Conservation (phyloP, 1,140 invertebrate genomes). For the Pectinophora gossypiella region DNA sequence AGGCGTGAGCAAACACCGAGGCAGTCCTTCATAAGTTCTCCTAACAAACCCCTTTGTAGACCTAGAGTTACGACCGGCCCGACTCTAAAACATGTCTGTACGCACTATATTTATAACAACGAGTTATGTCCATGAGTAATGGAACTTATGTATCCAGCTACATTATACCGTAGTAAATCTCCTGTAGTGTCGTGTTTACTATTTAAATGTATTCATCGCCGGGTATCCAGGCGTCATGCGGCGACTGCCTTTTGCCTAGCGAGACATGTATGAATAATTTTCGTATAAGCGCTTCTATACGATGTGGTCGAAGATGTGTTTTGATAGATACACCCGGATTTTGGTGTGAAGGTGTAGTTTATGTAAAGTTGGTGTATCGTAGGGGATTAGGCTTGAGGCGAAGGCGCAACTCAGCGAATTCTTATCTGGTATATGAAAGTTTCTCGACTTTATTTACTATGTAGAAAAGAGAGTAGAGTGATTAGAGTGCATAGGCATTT, state of each 20-base stretch:
- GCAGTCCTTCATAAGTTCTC: conserved; percentile 59
- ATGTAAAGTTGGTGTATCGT: too few species aligned
- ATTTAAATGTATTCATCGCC: conserved; percentile 72
- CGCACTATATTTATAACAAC: conserved; percentile 60
- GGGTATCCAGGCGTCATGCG: conserved; percentile 61
- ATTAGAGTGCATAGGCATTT: too few species aligned
- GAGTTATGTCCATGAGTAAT: conserved; percentile 64
- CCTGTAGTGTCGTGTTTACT: conserved; percentile 60
- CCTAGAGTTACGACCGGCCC: conserved; percentile 40
- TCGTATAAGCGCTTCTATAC: conserved; percentile 42
- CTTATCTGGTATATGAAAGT: too few species aligned
- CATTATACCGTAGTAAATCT: conserved; percentile 68
- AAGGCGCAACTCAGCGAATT: too few species aligned
- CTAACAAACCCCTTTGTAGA: conserved; percentile 69
- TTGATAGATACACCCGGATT: too few species aligned
- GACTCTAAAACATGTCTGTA: conserved; percentile 55
- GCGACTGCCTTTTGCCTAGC: conserved; percentile 47
- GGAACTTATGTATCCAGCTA: conserved; percentile 56
- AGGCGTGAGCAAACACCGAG: conserved; percentile 41
- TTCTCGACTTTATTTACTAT: too few species aligned
- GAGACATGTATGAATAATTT: conserved; percentile 54
- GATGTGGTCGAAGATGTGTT: too few species aligned
- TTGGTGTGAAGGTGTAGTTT: too few species aligned
- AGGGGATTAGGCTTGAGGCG: too few species aligned
- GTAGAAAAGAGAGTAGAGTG: too few species aligned